Base-by-base conservation (phyloP, 2,888 invertebrate genomes). In the Candidula unifasciata region DNA sequence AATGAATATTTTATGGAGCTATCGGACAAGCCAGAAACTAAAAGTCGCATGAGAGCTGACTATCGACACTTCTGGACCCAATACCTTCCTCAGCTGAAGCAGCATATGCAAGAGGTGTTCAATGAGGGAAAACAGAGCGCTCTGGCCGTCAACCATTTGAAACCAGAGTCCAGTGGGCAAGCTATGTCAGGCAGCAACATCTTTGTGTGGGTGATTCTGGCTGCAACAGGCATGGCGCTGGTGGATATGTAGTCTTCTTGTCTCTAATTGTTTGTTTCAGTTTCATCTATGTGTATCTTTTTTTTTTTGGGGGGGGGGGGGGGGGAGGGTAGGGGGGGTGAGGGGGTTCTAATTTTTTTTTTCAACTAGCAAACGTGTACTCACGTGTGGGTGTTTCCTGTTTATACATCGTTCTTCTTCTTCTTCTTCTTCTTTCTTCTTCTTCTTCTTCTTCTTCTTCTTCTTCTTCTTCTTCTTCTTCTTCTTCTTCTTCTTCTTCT, bases 11-110 rank as follows among this genome's bases (percentile, higher is more conserved):
- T 57, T 57, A 30, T 80, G 8, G 66, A 80, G 8, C 0, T 80
- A 16, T 21, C 80, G 2, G 13, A 24, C 10, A 71, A 71, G n/a
- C 35, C 69, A 8, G 33, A n/a, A 13, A 21, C 52, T 16, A 27
- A 54, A 44, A 71, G 69, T 8, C 68, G 52, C 24, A 21, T 80
- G 30, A 52, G 54, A 54, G 71, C 80, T 24, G 16, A 10, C 57
- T 69, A 27, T 24, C 71, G 71, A 2, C 71, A 80, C 33, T 71
- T 80, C 33, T 80, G 71, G 80, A 24, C 66, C 5, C 16, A 71
- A 21, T 57, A 30, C 57, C 33, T 80, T 30, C 80, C 80, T 21
- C 27, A 68, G 33, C 52, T 80, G 16, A 1, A 30, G 18, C 1
- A 44, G 5, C 30, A 30, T 18, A n/a, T 80, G 27, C n/a, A 52